Evolutionary conservation across 2,113 vertebrate genomes (phyloP).

Genomic region (Percopsis transmontana): DNA sequence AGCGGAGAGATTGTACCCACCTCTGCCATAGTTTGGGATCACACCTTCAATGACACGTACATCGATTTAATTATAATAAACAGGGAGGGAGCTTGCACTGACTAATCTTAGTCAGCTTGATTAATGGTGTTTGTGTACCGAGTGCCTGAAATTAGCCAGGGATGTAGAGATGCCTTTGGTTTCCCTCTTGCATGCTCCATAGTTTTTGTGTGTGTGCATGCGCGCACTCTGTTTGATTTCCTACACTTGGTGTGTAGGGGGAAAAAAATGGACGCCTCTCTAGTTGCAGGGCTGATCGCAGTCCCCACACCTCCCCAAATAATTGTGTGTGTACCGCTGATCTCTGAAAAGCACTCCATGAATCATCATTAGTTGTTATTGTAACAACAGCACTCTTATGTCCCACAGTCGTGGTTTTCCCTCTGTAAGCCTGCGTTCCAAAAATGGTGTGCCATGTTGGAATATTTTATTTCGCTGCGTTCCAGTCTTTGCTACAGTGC

Average conservation of each 20-base stretch:
- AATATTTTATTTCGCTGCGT: slow-evolving; percentile 8
- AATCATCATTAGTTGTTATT: slow-evolving; percentile 76
- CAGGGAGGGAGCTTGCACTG: slow-evolving; percentile 59
- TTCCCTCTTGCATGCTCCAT: slow-evolving; percentile 1
- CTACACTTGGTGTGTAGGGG: slow-evolving; percentile 16
- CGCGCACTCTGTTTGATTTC: slow-evolving; percentile 30
- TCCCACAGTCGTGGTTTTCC: slow-evolving; percentile 3
- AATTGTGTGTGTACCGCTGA: slow-evolving; percentile 62
- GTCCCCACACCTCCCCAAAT: slow-evolving; percentile 21
- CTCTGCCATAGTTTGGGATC: slow-evolving; percentile 15
- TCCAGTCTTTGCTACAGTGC: neutral
- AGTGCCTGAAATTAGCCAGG: slow-evolving; percentile 60
- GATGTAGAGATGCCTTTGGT: slow-evolving; percentile 37
- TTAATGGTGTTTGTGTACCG: slow-evolving; percentile 73
- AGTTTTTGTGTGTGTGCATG: neutral
- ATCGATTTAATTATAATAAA: slow-evolving; percentile 76
- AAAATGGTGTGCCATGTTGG: slow-evolving; percentile 17
- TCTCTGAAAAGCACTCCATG: slow-evolving; percentile 64
- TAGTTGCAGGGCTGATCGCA: slow-evolving; percentile 38
- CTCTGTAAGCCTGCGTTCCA: neutral
- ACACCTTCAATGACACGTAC: slow-evolving; percentile 46
- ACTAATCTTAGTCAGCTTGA: slow-evolving; percentile 74
- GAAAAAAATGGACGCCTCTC: slow-evolving; percentile 35
- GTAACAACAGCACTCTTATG: slow-evolving; percentile 58
- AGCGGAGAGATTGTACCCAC: slow-evolving; percentile 17